phyloP scores from a whole-genome alignment of 2,113 vertebrate genomes.

The Scolopax mira region DNA sequence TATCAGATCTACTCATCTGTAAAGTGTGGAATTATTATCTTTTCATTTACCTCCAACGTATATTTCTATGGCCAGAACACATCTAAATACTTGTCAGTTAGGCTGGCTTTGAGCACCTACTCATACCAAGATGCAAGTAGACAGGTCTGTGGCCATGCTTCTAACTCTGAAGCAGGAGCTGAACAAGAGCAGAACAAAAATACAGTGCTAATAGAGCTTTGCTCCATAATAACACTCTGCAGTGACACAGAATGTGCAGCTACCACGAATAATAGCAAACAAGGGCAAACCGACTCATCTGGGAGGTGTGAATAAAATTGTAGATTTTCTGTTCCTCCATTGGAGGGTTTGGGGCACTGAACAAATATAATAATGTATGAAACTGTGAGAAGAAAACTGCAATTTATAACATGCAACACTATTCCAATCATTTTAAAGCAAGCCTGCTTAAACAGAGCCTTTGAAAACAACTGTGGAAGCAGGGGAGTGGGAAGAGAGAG shows the following conservation, averaged over 20 bases:
- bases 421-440: background rate
- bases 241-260: background rate
- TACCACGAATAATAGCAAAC: background rate
- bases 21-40: background rate
- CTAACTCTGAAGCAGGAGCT: background rate
- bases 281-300: background rate
- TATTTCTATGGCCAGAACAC: background rate
- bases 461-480: conserved; percentile 30
- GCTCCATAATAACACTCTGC: background rate
- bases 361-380: background rate
- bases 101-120: background rate
- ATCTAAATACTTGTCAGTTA: background rate
- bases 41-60: background rate
- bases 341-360: background rate
- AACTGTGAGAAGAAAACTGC: background rate
- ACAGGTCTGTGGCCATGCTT: background rate
- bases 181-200: background rate
- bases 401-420: background rate
- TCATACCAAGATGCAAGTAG: background rate
- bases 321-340: background rate
- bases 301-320: background rate
- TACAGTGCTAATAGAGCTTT: background rate
- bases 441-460: background rate
- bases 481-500: background rate
- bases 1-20: background rate